phyloP scores from a whole-genome alignment of 2,797 vertebrate species.

The Notolabrus celidotus region DNA sequence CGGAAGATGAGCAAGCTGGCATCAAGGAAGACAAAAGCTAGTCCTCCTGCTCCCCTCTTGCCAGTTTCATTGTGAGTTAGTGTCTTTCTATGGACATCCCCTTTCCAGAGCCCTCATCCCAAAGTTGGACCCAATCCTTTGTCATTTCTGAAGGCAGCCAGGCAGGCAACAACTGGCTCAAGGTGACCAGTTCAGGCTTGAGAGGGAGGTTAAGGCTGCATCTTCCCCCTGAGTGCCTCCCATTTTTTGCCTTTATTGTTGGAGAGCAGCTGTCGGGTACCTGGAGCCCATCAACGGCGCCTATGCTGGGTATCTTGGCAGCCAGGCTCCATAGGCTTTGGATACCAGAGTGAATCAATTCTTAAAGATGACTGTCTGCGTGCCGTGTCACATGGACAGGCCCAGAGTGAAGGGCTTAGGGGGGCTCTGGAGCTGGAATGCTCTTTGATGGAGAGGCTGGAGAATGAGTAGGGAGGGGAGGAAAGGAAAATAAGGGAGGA shows the following conservation, averaged over 20 bases:
- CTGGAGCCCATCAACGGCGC: slow-evolving; percentile 82
- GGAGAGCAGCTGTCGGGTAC: slow-evolving; percentile 87
- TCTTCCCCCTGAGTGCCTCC: slow-evolving; percentile 84
- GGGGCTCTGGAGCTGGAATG: slow-evolving; percentile 84
- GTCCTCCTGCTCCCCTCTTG: slow-evolving; percentile 24
- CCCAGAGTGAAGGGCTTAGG: slow-evolving; percentile 82
- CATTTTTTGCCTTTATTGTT: slow-evolving; percentile 87
- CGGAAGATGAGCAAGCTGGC: background rate
- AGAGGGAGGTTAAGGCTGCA: slow-evolving; percentile 80
- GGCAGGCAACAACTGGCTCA: slow-evolving; percentile 84
- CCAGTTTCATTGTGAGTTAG: slow-evolving; percentile 55
- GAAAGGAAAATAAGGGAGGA: slow-evolving; percentile 80
- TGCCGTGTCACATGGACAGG: slow-evolving; percentile 77
- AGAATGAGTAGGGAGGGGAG: slow-evolving; percentile 82
- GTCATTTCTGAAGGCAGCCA: slow-evolving; percentile 73
- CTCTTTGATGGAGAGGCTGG: slow-evolving; percentile 83
- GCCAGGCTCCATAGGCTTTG: slow-evolving; percentile 80
- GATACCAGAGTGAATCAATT: slow-evolving; percentile 87
- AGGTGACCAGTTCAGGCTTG: slow-evolving; percentile 84
- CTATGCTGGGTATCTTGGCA: slow-evolving; percentile 87
- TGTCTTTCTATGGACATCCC: slow-evolving; percentile 58
- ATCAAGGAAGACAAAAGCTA: slow-evolving; percentile 69
- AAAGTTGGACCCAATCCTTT: slow-evolving; percentile 69
- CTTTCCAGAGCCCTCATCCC: slow-evolving; percentile 51
- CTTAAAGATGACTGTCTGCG: slow-evolving; percentile 88